phyloP scores from a whole-genome alignment of 1,140 invertebrate species.

The Drosophila arizonae region DNA sequence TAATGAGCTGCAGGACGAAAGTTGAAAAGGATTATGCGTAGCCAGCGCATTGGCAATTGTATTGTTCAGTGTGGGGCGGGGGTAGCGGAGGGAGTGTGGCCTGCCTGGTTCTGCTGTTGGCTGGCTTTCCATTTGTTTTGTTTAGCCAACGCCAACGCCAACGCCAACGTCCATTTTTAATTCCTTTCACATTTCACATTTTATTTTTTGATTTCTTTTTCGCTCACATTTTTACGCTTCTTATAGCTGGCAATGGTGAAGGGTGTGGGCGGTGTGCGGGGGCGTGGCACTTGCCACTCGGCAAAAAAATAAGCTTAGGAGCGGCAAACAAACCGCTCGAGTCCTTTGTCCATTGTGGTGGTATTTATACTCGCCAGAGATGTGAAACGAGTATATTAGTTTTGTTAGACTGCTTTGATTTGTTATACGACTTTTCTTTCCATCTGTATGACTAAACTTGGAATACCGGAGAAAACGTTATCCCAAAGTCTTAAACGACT shows the following conservation, averaged over 20 bases:
- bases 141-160: slow-evolving; percentile 36
- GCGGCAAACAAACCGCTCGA: slow-evolving; percentile 66
- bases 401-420: too few species aligned
- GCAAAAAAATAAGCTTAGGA: slow-evolving; percentile 74
- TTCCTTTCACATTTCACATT: slow-evolving; percentile 60
- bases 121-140: slow-evolving; percentile 50
- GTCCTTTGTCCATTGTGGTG: slow-evolving; percentile 55
- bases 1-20: slow-evolving; percentile 60
- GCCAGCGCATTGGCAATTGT: slow-evolving; percentile 59
- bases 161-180: slow-evolving; percentile 60
- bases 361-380: slow-evolving; percentile 13
- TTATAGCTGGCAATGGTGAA: slow-evolving; percentile 28
- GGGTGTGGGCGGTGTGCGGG: neutral
- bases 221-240: slow-evolving; percentile 57
- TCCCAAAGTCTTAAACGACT: too few species aligned
- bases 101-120: slow-evolving; percentile 4
- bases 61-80: slow-evolving; percentile 32
- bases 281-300: slow-evolving; percentile 49
- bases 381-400: too few species aligned
- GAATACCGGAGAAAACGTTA: too few species aligned
- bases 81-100: too few species aligned
- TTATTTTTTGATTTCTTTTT: slow-evolving; percentile 62
- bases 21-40: slow-evolving; percentile 67
- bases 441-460: neutral
- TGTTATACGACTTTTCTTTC: neutral